Evolutionary conservation across 2,797 vertebrate species (phyloP).

Genomic region (Erithacus rubecula): DNA sequence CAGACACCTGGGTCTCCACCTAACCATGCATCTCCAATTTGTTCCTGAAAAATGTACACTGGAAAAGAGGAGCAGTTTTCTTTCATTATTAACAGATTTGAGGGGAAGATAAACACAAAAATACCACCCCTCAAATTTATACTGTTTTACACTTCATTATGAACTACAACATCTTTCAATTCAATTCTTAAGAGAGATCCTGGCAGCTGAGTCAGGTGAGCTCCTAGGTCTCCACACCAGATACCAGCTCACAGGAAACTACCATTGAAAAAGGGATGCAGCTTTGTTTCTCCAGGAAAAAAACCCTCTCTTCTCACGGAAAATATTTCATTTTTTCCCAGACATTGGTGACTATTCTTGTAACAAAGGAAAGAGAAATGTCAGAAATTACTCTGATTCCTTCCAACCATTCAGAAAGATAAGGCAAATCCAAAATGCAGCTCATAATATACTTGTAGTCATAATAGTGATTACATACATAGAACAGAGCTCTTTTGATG

Average conservation of each 20-base stretch:
- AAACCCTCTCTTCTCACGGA: background rate
- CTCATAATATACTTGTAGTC: background rate
- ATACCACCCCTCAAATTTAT: background rate
- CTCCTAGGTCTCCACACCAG: background rate
- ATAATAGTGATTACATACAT: background rate
- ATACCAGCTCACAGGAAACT: background rate
- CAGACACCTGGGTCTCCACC: background rate
- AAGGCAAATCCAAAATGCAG: background rate
- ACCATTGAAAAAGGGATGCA: fast-evolving
- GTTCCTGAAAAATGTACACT: background rate
- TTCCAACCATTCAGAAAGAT: background rate
- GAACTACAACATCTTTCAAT: background rate
- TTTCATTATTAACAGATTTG: background rate
- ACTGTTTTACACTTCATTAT: background rate
- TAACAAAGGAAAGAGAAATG: background rate
- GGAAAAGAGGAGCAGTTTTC: background rate
- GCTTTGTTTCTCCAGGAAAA: background rate
- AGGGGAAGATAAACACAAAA: background rate
- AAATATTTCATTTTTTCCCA: background rate
- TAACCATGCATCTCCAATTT: background rate
- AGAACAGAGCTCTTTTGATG: background rate
- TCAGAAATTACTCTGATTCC: background rate
- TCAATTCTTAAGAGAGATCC: background rate
- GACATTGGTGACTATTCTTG: background rate
- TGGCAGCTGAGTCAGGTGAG: background rate